Percentiles rank a stretch among this genome's conserved stretches.
Conservation (phyloP, 2,113 vertebrate species). For the Ochotona princeps region DNA sequence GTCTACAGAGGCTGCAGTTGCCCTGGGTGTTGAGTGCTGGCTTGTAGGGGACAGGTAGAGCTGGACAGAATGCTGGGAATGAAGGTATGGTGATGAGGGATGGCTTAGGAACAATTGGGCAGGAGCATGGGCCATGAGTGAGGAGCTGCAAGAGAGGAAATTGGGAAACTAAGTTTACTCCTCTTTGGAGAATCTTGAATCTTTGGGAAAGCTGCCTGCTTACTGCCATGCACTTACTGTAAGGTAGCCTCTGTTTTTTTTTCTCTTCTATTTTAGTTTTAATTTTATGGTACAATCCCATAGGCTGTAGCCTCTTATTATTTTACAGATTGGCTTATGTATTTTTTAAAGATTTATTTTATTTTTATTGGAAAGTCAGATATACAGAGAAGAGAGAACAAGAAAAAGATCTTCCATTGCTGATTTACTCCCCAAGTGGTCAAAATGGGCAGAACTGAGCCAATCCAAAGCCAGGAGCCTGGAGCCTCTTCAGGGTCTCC, state of each 20-base stretch:
- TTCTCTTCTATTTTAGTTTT: background rate
- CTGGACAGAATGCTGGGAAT: background rate
- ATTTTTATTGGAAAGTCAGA: too few relatives aligned
- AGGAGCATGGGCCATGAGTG: background rate
- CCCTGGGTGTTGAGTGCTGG: background rate
- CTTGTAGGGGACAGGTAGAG: background rate
- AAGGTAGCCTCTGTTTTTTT: background rate
- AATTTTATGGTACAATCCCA: too few relatives aligned
- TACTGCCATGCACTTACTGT: background rate
- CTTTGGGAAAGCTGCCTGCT: background rate
- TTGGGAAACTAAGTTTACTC: background rate
- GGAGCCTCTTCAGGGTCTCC: too few relatives aligned
- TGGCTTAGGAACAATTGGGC: background rate
- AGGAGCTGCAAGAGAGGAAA: background rate
- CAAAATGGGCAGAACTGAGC: too few relatives aligned
- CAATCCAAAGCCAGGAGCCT: too few relatives aligned
- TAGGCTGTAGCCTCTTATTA: too few relatives aligned
- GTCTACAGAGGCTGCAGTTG: background rate
- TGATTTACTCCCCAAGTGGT: too few relatives aligned
- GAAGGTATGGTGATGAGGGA: background rate
- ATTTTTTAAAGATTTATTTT: too few relatives aligned
- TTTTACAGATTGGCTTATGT: too few relatives aligned
- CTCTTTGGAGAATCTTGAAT: background rate
- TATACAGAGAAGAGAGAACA: too few relatives aligned
- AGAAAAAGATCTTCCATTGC: too few relatives aligned